A percentile compares a stretch with the other conserved stretches of the same genome.
Conservation (phyloP, 2,888 invertebrate genomes). For the Caenorhabditis zanzibari region DNA sequence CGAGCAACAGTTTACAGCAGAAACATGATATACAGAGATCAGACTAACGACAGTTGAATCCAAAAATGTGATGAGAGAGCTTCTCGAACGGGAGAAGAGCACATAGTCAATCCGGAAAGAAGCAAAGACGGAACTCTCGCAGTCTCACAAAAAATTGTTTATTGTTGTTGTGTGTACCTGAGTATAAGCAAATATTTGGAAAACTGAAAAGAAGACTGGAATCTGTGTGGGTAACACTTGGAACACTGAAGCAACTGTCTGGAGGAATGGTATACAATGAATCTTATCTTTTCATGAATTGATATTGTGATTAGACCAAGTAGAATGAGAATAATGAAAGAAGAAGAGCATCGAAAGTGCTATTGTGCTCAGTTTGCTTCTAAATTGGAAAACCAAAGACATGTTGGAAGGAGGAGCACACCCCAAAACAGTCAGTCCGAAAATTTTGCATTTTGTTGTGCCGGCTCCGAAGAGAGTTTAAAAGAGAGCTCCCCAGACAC, state of each 20-base stretch:
- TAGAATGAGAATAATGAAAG: background rate
- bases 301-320: background rate
- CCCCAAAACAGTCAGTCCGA: slow-evolving; percentile 50
- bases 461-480: background rate
- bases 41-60: too few relatives aligned
- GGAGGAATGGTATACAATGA: slow-evolving; percentile 12
- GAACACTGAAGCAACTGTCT: slow-evolving; percentile 44
- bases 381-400: slow-evolving; percentile 53
- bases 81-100: slow-evolving; percentile 16
- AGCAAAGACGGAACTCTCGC: slow-evolving; percentile 37
- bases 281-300: background rate
- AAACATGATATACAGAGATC: slow-evolving; percentile 8
- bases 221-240: slow-evolving; percentile 24
- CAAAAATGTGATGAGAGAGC: slow-evolving; percentile 9
- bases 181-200: slow-evolving; percentile 66
- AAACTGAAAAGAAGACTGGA: slow-evolving; percentile 49
- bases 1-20: background rate
- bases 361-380: slow-evolving; percentile 34
- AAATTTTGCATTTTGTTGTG: slow-evolving; percentile 64
- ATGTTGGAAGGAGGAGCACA: slow-evolving; percentile 41
- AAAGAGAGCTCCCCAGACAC: slow-evolving; percentile 31
- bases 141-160: slow-evolving; percentile 42
- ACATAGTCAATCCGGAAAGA: slow-evolving; percentile 44
- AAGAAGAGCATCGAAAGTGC: slow-evolving; percentile 20
- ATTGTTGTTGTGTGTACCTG: slow-evolving; percentile 65